Evolutionary conservation across 1,140 invertebrate species (phyloP).

Genomic region (Araneus ventricosus): DNA sequence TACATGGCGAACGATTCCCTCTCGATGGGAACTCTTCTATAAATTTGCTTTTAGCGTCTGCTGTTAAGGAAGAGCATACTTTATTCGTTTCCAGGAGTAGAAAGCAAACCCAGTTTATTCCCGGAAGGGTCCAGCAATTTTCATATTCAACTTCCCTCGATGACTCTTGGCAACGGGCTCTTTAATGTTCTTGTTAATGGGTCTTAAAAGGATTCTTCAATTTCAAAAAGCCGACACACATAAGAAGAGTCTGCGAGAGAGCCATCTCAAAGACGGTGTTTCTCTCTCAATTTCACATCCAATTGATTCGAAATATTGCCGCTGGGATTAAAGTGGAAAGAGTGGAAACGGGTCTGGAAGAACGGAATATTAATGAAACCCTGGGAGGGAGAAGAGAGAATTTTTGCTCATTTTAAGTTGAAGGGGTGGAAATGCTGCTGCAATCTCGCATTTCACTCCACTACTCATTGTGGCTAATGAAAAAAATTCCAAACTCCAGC

Average conservation of each 20-base stretch:
- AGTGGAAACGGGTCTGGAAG: background rate
- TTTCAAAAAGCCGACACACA: slow-evolving; percentile 1
- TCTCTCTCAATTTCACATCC: slow-evolving; percentile 59
- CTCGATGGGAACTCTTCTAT: background rate
- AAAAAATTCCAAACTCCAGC: slow-evolving; percentile 2
- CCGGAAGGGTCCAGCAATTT: slow-evolving; percentile 3
- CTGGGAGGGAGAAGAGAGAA: background rate
- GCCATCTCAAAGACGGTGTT: slow-evolving; percentile 39
- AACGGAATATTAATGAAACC: slow-evolving; percentile 61
- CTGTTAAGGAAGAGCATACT: background rate
- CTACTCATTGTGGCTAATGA: background rate
- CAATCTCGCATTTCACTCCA: slow-evolving; percentile 13
- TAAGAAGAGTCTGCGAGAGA: slow-evolving; percentile 3
- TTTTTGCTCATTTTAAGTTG: slow-evolving; percentile 1
- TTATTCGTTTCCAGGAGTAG: background rate
- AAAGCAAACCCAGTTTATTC: slow-evolving; percentile 30
- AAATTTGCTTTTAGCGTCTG: background rate
- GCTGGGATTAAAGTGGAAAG: background rate
- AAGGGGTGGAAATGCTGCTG: background rate
- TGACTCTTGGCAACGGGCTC: slow-evolving; percentile 20
- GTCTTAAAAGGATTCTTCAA: slow-evolving; percentile 53
- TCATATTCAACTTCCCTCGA: background rate
- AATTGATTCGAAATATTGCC: slow-evolving; percentile 68
- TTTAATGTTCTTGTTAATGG: slow-evolving; percentile 70
- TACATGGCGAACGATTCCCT: background rate